Evolutionary conservation across 2,888 invertebrate species (phyloP), one percentile per base, ranked within the genome.

Genomic region (Watsonalla binaria): DNA sequence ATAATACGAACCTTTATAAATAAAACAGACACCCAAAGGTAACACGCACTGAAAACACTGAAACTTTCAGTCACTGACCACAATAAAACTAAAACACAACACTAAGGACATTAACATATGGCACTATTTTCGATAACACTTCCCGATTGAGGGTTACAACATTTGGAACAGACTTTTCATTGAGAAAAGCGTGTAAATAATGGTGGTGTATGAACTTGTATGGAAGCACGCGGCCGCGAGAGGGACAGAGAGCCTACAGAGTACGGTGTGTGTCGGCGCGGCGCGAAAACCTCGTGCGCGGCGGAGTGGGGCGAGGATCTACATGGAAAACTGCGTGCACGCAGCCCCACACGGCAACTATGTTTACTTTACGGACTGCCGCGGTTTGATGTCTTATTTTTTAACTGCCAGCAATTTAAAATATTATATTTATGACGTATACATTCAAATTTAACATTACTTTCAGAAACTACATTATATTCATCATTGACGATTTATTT

Each of bases 161-260:
- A 76, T 76, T 81, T 65, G 66, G 71, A 71, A 68, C 73, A 60
- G 60, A 80, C 85, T 89, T 88, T 88, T 89, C 88, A 87, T 86
- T 84, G 72, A 87, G 86, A 86, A 88, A 88, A 88, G 82, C 74
- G 63, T 70, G 78, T 72, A 68, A 79, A 86, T 42, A 42, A 11
- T 11, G 5, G 42, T 42, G 42, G 4, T 42, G 7, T 42, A 42
- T 24, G 24, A 24, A 24, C 24, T 80, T 77, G 70, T 76, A 73
- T 80, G 72, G 76, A 70, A 71, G 76, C 76, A 71, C 81, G 82
- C 80, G 78, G 68, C 72, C 78, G 74, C 71, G 78, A 74, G 76
- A 66, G 74, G 71, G 80, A 84, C 78, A 74, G 80, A 80, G 72
- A 78, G 67, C 74, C 74, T 77, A 75, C 76, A 42, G 71, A 78